These are phyloP conservation scores for Idaea biselata DNA, from an alignment of 2,888 invertebrate genomes.

Conservation along the genomic window DNA sequence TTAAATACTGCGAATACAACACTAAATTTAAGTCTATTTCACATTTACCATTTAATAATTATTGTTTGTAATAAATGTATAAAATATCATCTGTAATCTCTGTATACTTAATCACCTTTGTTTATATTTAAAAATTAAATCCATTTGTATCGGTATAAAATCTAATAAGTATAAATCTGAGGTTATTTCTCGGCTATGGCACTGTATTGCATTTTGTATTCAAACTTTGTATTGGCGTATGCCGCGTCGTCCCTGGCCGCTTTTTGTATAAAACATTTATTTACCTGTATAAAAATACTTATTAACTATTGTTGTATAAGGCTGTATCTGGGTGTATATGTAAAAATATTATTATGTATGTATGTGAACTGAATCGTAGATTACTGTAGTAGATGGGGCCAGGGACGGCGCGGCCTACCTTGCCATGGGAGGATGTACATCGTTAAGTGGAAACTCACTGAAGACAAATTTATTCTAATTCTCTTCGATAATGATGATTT, in stretches of 20 bases:
- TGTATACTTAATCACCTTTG: conserved; percentile 81
- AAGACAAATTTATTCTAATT: conserved; percentile 63
- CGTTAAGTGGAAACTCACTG: conserved; percentile 47
- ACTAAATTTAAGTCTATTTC: conserved; percentile 76
- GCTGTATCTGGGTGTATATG: conserved; percentile 59
- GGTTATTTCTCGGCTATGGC: conserved; percentile 77
- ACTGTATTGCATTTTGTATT: conserved; percentile 69
- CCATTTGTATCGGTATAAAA: conserved; percentile 81
- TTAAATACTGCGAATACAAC: conserved; percentile 61
- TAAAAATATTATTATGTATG: conserved; percentile 33
- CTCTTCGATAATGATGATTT: conserved; percentile 64
- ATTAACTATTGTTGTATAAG: conserved; percentile 76
- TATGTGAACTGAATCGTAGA: conserved; percentile 52
- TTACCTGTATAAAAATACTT: conserved; percentile 77
- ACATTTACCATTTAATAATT: conserved; percentile 73
- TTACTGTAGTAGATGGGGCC: conserved; percentile 45
- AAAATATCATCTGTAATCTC: conserved; percentile 81
- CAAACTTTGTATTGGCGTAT: conserved; percentile 68
- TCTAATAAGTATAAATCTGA: conserved; percentile 80
- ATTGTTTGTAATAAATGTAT: conserved; percentile 81
- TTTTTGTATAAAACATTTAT: conserved; percentile 45
- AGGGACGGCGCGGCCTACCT: conserved; percentile 51
- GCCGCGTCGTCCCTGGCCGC: conserved; percentile 50
- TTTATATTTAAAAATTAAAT: conserved; percentile 81
- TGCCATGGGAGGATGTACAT: conserved; percentile 62